phyloP scores from a whole-genome alignment of 2,113 vertebrate genomes.

The Calonectris borealis region DNA sequence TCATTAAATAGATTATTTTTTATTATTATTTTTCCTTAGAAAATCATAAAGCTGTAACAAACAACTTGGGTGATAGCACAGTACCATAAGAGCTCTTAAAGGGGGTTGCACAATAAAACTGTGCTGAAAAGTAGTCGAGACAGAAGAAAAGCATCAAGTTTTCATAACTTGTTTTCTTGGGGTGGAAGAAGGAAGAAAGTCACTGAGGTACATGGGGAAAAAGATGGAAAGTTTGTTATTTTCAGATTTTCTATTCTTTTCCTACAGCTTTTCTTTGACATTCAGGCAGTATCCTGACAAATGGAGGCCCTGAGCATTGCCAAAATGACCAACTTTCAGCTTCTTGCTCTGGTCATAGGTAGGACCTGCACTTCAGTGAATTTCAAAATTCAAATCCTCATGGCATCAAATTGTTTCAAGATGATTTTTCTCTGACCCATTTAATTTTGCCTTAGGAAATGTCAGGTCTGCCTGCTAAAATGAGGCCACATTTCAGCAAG shows the following conservation, averaged over 20 bases:
- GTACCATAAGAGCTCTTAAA: neutral
- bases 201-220: neutral
- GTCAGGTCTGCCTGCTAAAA: neutral
- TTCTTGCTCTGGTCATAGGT: neutral
- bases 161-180: neutral
- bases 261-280: neutral
- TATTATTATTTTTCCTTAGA: neutral
- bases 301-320: neutral
- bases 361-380: neutral
- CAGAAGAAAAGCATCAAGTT: neutral
- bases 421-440: neutral
- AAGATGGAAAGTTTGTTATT: neutral
- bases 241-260: neutral
- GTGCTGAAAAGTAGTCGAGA: neutral
- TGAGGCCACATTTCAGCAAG: neutral
- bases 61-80: neutral
- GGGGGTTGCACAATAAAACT: neutral
- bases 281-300: neutral
- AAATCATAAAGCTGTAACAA: neutral
- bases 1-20: neutral
- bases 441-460: slow-evolving; percentile 8
- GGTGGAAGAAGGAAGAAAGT: neutral
- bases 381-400: neutral
- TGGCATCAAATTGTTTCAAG: neutral
- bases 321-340: neutral